Evolutionary conservation across 30 jellyfish, hydroid and myxozoan genomes (phyloP).

Genomic region (Chrysaora quinquecirrha): DNA sequence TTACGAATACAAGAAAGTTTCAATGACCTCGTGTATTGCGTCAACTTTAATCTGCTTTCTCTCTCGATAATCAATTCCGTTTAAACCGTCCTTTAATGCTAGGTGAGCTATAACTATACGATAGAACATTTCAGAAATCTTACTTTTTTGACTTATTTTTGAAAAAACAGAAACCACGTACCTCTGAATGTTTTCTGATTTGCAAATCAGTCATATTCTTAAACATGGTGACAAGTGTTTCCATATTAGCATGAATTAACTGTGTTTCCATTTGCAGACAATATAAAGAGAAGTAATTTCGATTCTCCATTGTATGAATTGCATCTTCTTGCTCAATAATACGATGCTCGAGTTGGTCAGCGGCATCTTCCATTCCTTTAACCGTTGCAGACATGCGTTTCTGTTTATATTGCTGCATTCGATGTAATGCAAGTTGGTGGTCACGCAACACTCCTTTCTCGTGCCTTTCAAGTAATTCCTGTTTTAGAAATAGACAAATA

Average conservation of each 20-base stretch:
- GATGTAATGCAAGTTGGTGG: constrained; percentile 94
- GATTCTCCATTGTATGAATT: constrained; percentile 88
- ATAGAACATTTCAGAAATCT: too few relatives aligned
- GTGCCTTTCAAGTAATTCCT: constrained; percentile 94
- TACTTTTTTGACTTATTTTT: too few relatives aligned
- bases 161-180: too few relatives aligned
- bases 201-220: constrained; percentile 74
- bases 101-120: too few relatives aligned
- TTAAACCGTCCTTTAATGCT: too few relatives aligned
- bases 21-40: too few relatives aligned
- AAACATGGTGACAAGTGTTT: constrained; percentile 78
- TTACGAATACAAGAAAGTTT: too few relatives aligned
- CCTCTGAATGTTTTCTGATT: constrained; percentile 91
- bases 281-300: constrained; percentile 90
- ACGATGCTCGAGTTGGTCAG: constrained; percentile 92
- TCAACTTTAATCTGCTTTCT: too few relatives aligned
- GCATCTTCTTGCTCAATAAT: constrained; percentile 96
- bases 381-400: constrained; percentile 87
- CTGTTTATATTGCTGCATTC: constrained; percentile 96
- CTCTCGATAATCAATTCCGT: too few relatives aligned
- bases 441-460: constrained; percentile 98
- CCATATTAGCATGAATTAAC: constrained; percentile 87
- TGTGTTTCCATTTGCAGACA: constrained; percentile 96
- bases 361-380: constrained; percentile 77
- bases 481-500: background rate